These are phyloP conservation scores for Sminthurides bifidus DNA, from an alignment of 1,140 invertebrate species.

Conservation along the genomic window DNA sequence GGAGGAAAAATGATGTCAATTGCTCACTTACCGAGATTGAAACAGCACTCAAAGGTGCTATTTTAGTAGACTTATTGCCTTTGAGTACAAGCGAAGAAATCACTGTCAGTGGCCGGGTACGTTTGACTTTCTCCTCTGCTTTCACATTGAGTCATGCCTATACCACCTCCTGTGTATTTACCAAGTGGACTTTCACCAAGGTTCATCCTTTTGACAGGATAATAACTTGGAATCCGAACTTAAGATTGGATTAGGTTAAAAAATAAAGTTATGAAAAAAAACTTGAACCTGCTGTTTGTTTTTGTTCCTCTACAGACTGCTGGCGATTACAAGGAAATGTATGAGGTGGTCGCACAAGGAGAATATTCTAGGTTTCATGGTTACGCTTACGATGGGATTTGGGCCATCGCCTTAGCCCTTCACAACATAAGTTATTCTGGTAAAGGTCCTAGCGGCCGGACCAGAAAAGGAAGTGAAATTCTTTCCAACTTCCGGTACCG, in stretches of 20 bases:
- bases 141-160: no score
- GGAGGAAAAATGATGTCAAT: slow-evolving; percentile 34
- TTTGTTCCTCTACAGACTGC: slow-evolving; percentile 80
- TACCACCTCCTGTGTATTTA: no score
- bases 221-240: no score
- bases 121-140: no score
- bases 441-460: slow-evolving; percentile 46
- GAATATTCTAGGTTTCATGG: slow-evolving; percentile 92
- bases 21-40: slow-evolving; percentile 67
- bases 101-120: slow-evolving; percentile 81
- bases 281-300: no score
- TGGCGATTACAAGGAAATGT: slow-evolving; percentile 71
- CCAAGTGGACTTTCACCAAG: no score
- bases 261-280: no score
- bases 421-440: slow-evolving; percentile 55
- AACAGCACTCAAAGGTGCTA: slow-evolving; percentile 74
- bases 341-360: slow-evolving; percentile 59
- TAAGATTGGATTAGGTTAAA: no score
- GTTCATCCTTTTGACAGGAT: no score
- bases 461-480: slow-evolving; percentile 52
- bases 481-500: slow-evolving; percentile 70
- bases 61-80: slow-evolving; percentile 71
- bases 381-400: slow-evolving; percentile 94
- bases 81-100: slow-evolving; percentile 59
- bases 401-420: slow-evolving; percentile 86